Evolutionary conservation across 2,888 invertebrate species (phyloP), one percentile per base, ranked within the genome.

Genomic region (Muschampia plurimacula): DNA sequence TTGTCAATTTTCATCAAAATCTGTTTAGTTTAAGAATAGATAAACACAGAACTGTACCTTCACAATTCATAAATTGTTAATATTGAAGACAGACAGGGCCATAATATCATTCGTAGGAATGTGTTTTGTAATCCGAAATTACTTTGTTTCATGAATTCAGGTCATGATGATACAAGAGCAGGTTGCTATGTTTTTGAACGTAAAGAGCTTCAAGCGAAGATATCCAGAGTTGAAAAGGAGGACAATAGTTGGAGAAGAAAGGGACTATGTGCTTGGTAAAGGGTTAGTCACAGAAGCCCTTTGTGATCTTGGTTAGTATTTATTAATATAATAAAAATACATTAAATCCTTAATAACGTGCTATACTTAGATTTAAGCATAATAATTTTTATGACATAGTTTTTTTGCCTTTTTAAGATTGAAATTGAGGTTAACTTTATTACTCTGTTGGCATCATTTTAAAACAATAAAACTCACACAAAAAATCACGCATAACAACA

Each of bases 141-240:
- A 12, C 10, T 8, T 49, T 49, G 4, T n/a, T 49, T 49, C 13
- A n/a, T 12, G 12, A 3, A 39, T 62, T n/a, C 97, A 99, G 82
- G 97, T 97, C 67, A 98, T 96, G 91, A 98, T 99, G 97, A 96
- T 99, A 74, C 99, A 99, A 90, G 99, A 99, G 88, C 99, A 96
- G 97, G 97, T 99, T 75, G 98, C 98, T 0, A 97, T 99, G 86
- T 99, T 97, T 91, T 95, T 99, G 75, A 98, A 97, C 55, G 97
- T 99, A 46, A 99, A 98, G 86, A 99, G 99, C 73, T 99, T 99
- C 89, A 99, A 99, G 89, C 95, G 99, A 77, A 98, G 99, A 85
- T 98, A 98, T 91, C 97, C 98, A n/a, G 98, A 98, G 88, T 89
- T 98, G 69, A 96, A 96, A 78, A 95, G 99, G 72, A 95, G 99